Evolutionary conservation across 2,888 invertebrate species (phyloP).

Genomic region (Helobdella robusta): DNA sequence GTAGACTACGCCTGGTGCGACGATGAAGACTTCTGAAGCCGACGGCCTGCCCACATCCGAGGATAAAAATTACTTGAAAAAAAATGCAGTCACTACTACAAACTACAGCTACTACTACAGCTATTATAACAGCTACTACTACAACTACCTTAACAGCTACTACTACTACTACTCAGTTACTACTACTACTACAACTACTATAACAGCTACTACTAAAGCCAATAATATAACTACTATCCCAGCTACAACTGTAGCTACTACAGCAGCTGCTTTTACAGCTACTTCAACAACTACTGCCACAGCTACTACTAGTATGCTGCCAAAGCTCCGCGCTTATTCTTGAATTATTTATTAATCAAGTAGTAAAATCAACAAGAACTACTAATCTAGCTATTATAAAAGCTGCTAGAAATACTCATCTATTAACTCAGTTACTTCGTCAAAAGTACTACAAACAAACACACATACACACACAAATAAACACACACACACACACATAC

Average conservation of each 20-base stretch:
- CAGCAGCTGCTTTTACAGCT: not conserved
- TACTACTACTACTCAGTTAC: conserved; percentile 8
- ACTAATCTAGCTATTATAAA: conserved; percentile 4
- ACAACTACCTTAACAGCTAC: not conserved
- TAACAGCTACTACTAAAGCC: not conserved
- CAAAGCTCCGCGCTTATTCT: not conserved
- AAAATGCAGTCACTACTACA: not conserved
- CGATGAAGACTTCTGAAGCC: conserved; percentile 25
- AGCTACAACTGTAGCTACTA: conserved; percentile 4
- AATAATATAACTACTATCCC: conserved; percentile 6
- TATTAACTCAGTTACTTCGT: not conserved
- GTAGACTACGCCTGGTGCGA: conserved; percentile 28
- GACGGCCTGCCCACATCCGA: not conserved
- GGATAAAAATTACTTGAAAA: not conserved
- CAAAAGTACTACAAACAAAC: too few relatives aligned
- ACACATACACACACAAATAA: too few relatives aligned
- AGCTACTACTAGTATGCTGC: conserved; percentile 1
- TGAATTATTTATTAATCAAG: not conserved
- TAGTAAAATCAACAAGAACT: conserved; percentile 5
- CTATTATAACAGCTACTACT: conserved; percentile 7
- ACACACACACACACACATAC: too few relatives aligned
- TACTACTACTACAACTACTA: conserved; percentile 14
- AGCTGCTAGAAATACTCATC: not conserved
- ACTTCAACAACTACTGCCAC: conserved; percentile 8
- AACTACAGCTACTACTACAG: conserved; percentile 8